These are phyloP conservation scores for Meteorus cinctellus DNA, from an alignment of 2,888 invertebrate genomes.

Conservation along the genomic window DNA sequence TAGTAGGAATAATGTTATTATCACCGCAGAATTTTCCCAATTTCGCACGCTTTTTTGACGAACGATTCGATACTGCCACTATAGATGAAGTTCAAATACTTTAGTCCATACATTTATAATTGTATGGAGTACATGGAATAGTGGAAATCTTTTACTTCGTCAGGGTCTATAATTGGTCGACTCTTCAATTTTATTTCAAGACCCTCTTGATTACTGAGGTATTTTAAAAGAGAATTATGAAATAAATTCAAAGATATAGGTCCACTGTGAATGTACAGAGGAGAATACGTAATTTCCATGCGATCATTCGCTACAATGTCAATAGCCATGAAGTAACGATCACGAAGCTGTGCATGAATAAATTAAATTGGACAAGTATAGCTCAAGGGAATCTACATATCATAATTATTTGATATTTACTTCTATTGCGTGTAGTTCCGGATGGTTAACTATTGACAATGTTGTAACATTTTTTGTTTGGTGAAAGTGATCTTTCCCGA, in stretches of 20 bases:
- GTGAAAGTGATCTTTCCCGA: constrained; percentile 44
- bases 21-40: constrained; percentile 52
- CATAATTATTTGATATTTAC: constrained; percentile 35
- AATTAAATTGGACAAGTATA: background rate
- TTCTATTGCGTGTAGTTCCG: constrained; percentile 51
- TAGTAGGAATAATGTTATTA: constrained; percentile 50
- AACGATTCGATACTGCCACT: constrained; percentile 53
- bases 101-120: background rate
- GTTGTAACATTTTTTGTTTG: constrained; percentile 44
- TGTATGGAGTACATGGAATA: background rate
- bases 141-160: constrained; percentile 39
- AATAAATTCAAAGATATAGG: constrained; percentile 53
- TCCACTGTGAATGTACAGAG: constrained; percentile 51
- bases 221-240: constrained; percentile 51
- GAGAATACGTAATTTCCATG: constrained; percentile 50
- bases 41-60: constrained; percentile 48
- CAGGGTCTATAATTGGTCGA: constrained; percentile 47
- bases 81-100: background rate
- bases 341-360: constrained; percentile 48
- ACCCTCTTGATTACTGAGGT: constrained; percentile 29
- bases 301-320: constrained; percentile 42
- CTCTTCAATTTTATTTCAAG: constrained; percentile 50
- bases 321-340: constrained; percentile 52
- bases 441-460: constrained; percentile 47
- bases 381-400: background rate